Evolutionary conservation across 35 echinoderm and acorn worm species (phyloP).

Genomic region (Stichopus chloronotus): DNA sequence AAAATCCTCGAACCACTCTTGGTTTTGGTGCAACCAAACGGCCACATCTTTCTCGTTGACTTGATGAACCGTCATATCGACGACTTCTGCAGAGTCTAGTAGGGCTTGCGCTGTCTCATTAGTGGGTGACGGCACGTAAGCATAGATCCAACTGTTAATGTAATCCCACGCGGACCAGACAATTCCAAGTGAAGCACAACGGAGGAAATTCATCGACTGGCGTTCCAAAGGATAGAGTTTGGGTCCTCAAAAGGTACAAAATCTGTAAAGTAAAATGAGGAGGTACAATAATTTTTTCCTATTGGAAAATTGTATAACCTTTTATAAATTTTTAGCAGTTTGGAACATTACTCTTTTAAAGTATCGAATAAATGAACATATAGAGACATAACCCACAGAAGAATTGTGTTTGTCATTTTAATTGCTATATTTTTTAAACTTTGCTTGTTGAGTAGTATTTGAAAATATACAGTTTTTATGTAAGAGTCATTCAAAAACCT

Average conservation of each 20-base stretch:
- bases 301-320: not conserved
- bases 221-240: not conserved
- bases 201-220: constrained; percentile 69
- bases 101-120: not conserved
- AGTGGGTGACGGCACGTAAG: constrained; percentile 16
- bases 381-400: not conserved
- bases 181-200: constrained; percentile 51
- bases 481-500: no score
- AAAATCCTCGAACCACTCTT: constrained; percentile 92
- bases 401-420: no score
- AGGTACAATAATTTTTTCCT: not conserved
- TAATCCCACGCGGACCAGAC: constrained; percentile 56
- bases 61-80: constrained; percentile 55
- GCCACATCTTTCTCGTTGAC: constrained; percentile 71
- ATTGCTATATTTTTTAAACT: no score
- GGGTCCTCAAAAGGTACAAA: constrained; percentile 12
- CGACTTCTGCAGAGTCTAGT: constrained; percentile 13
- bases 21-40: constrained; percentile 80
- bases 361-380: not conserved
- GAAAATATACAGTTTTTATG: no score
- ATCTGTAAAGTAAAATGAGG: constrained; percentile 1
- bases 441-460: no score
- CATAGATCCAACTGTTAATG: constrained; percentile 51
- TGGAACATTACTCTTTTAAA: not conserved
- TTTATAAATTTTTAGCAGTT: no score